Percentiles rank a stretch among this genome's conserved stretches.
Conservation (phyloP, 2,888 invertebrate genomes). For the Falcaria lacertinaria region DNA sequence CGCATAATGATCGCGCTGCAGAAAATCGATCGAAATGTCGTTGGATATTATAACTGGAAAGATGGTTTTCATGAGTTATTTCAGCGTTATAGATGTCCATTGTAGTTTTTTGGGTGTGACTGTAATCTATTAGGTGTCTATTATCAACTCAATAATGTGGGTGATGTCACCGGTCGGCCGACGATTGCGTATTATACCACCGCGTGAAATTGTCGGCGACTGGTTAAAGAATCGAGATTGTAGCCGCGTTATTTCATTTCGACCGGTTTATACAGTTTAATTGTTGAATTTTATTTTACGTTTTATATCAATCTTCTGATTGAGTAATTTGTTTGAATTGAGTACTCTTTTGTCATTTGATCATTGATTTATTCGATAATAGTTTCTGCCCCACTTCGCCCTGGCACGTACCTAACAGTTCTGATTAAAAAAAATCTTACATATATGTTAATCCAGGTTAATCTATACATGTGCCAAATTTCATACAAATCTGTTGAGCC, state of each 20-base stretch:
- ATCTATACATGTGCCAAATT: no score
- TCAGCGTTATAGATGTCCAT: conserved; percentile 9
- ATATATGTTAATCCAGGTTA: no score
- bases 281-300: conserved; percentile 9
- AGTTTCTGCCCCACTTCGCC: no score
- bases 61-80: not conserved
- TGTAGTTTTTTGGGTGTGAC: conserved; percentile 57
- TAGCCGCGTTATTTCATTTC: conserved; percentile 11
- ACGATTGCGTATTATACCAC: conserved; percentile 50
- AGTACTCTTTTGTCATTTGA: no score
- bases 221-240: conserved; percentile 4
- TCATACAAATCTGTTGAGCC: no score
- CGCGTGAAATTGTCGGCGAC: conserved; percentile 18
- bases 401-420: no score
- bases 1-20: not conserved
- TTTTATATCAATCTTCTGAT: not conserved
- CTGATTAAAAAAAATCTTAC: no score
- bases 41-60: not conserved
- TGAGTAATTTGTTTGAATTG: conserved; percentile 2
- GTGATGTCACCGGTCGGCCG: conserved; percentile 66
- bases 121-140: conserved; percentile 54
- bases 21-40: not conserved
- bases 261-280: conserved; percentile 12
- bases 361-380: no score
- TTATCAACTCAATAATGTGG: conserved; percentile 59